These are phyloP conservation scores for Ganaspis sp. DNA, from an alignment of 1,140 invertebrate genomes.

Conservation along the genomic window DNA sequence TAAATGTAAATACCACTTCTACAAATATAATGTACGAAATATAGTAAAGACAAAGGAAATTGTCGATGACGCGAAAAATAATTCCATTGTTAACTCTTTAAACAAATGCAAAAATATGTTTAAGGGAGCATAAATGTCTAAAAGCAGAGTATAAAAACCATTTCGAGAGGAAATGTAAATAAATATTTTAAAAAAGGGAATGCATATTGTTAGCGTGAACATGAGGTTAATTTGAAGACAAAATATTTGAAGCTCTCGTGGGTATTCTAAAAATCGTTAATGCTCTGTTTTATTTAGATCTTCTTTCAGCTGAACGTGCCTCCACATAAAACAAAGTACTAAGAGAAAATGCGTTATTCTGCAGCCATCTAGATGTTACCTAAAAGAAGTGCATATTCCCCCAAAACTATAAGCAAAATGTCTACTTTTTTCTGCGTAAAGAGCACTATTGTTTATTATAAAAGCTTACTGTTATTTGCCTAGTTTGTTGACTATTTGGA, in stretches of 20 bases:
- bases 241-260: not conserved
- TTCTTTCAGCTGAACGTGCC: constrained; percentile 14
- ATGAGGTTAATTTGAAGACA: not conserved
- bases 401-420: not conserved
- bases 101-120: too few relatives aligned
- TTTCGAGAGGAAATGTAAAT: too few relatives aligned
- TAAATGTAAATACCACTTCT: too few relatives aligned
- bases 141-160: too few relatives aligned
- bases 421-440: not conserved
- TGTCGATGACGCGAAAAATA: too few relatives aligned
- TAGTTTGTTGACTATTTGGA: not conserved
- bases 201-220: not conserved
- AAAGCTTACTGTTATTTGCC: not conserved
- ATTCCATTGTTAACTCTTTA: too few relatives aligned
- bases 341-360: not conserved
- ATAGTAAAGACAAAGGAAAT: too few relatives aligned
- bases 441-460: constrained; percentile 1
- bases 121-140: too few relatives aligned
- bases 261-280: constrained; percentile 1
- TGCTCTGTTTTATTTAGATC: constrained; percentile 3
- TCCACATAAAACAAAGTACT: constrained; percentile 24
- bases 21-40: too few relatives aligned
- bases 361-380: constrained; percentile 8
- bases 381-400: not conserved
- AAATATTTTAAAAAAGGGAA: not conserved